Conservation (phyloP, 2,888 invertebrate species). For the Lissonota sp. region DNA sequence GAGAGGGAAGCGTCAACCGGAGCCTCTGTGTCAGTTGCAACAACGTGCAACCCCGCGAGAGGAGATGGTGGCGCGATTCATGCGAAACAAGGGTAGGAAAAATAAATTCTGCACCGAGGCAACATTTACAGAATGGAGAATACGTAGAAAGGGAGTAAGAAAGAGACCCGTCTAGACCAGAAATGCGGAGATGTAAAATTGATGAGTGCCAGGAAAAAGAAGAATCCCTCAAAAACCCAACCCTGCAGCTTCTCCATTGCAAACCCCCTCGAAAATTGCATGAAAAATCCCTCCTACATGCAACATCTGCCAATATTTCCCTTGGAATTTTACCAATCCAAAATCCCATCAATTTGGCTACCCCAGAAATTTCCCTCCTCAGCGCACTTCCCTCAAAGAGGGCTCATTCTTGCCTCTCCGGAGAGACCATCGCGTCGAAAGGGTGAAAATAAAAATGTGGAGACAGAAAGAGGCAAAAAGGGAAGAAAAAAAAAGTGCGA, state of each 20-base stretch:
- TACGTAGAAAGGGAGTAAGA: conserved; percentile 8
- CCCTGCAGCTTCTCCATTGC: neutral
- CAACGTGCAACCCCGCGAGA: conserved; percentile 25
- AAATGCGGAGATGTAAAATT: conserved; percentile 27
- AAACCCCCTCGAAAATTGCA: neutral
- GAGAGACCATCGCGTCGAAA: neutral
- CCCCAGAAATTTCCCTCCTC: no score
- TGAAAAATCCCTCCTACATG: no score
- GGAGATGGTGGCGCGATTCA: conserved; percentile 41
- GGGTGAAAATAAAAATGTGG: conserved; percentile 5
- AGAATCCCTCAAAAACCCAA: conserved; percentile 18
- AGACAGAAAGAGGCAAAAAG: neutral
- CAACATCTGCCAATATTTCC: neutral
- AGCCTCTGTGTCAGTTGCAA: conserved; percentile 44
- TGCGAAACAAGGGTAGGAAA: conserved; percentile 40
- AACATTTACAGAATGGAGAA: neutral
- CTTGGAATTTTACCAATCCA: neutral
- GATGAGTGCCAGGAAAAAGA: conserved; percentile 12
- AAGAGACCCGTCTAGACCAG: conserved; percentile 54
- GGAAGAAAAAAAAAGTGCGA: conserved; percentile 8
- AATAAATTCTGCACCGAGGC: no score
- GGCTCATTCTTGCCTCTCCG: no score
- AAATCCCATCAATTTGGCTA: neutral
- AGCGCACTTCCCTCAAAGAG: no score
- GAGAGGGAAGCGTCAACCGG: conserved; percentile 27